Conservation (phyloP, 2,888 invertebrate genomes). For the Heteromurus nitidus region DNA sequence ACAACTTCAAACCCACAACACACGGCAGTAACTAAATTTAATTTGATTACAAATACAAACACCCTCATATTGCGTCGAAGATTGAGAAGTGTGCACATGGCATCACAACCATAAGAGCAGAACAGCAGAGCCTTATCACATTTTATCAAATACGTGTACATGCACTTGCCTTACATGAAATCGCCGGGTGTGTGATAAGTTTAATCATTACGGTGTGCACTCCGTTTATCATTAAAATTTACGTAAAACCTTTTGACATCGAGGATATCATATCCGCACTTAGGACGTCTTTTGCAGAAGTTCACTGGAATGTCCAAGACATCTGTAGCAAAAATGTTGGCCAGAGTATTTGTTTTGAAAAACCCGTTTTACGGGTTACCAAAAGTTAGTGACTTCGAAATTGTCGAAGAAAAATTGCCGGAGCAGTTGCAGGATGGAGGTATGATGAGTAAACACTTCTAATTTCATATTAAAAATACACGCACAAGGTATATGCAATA, state of each 20-base stretch:
- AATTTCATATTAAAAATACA: not conserved
- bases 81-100: too few relatives aligned
- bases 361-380: constrained; percentile 75
- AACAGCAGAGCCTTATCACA: not conserved
- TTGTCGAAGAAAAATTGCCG: constrained; percentile 83
- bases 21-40: too few relatives aligned
- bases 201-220: not conserved
- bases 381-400: constrained; percentile 80
- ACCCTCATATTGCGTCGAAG: too few relatives aligned
- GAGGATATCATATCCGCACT: too few relatives aligned
- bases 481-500: not conserved
- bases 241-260: not conserved
- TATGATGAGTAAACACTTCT: too few relatives aligned
- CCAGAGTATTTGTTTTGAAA: constrained; percentile 57
- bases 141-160: not conserved
- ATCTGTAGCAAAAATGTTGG: constrained; percentile 45
- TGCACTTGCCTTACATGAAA: too few relatives aligned
- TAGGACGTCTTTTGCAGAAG: too few relatives aligned
- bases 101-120: not conserved
- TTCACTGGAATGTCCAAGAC: constrained; percentile 48
- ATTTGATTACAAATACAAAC: too few relatives aligned
- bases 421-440: constrained; percentile 81
- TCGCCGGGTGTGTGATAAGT: too few relatives aligned
- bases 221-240: not conserved
- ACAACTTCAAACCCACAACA: too few relatives aligned